Base-by-base conservation (phyloP, 2,888 invertebrate genomes). In the Melolontha melolontha region DNA sequence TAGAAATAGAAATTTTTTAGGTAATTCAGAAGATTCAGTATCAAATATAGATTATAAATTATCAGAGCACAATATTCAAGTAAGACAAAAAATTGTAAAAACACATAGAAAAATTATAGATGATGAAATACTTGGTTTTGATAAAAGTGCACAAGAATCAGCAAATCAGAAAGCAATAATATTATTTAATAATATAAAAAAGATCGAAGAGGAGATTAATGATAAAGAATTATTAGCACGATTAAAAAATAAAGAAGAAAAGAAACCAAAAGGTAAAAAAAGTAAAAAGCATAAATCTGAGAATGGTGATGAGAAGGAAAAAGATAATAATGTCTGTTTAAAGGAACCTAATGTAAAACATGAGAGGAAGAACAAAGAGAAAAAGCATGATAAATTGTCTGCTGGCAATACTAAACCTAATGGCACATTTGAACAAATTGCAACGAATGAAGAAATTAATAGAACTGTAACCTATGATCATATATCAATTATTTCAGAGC, bases 1-100 rank as follows among this genome's bases (percentile, higher is more conserved):
- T 40, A 49, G 65, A 39, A 68, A 68, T 51, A 64, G 12, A 59
- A 65, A 68, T 52, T 68, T 65, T 62, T 16, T 39, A 34, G 57
- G 42, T 7, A 14, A 41, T 34, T 68, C 68, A 5, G 59, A 68
- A 42, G 68, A 68, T 17, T 68, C 68, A 6, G 51, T 39, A 14
- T 55, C 62, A 39, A 64, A 59, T 17, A 11, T 68, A 12, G 64
- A 54, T 27, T 64, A 62, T 29, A 64, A 55, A 54, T 47, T 63
- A 44, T 63, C 67, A 34, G 14, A 64, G 22, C 64, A 64, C 11
- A 55, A 47, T 40, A 52, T 66, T 0, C 50, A 59, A 34, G 41
- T 47, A 12, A 66, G 27, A 41, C 50, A 49, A 39, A 57, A 17
- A 27, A 59, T 41, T n/a, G 17, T 65, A 5, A 68, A 51, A n/a